Conservation (phyloP, 2,888 invertebrate genomes). For the Lasioglossum malachurum region DNA sequence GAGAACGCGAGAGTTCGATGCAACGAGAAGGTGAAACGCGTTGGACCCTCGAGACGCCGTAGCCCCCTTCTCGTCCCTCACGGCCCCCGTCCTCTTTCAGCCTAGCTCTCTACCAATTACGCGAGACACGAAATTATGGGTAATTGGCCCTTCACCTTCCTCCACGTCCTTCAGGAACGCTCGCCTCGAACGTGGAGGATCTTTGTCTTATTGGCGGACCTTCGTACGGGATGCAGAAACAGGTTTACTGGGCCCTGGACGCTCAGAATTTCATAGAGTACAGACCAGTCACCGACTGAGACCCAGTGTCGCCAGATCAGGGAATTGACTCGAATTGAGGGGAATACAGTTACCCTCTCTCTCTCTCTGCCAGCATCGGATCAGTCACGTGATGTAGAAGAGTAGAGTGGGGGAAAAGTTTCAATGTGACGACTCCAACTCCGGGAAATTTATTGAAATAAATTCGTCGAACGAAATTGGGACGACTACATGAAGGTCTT, state of each 20-base stretch:
- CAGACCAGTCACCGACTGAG: not conserved
- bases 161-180: slow-evolving; percentile 60
- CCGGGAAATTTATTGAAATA: not conserved
- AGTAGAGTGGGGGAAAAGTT: too few relatives aligned
- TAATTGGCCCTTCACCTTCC: slow-evolving; percentile 71
- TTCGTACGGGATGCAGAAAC: slow-evolving; percentile 49
- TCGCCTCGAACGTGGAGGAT: slow-evolving; percentile 50
- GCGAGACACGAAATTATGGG: slow-evolving; percentile 69
- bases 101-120: slow-evolving; percentile 65
- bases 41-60: slow-evolving; percentile 49
- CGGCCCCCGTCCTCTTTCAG: slow-evolving; percentile 25
- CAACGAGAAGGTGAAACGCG: slow-evolving; percentile 39
- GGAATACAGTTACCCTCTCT: too few relatives aligned
- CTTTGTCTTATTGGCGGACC: slow-evolving; percentile 55
- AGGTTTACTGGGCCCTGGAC: slow-evolving; percentile 40
- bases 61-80: not conserved
- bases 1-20: slow-evolving; percentile 48
- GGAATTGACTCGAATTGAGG: too few relatives aligned
- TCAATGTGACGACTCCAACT: too few relatives aligned
- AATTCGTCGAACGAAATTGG: too few relatives aligned
- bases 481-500: too few relatives aligned
- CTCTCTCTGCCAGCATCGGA: too few relatives aligned
- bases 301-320: not conserved
- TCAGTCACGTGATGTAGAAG: too few relatives aligned
- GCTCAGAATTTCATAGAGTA: slow-evolving; percentile 40